Evolutionary conservation across 2,113 vertebrate species (phyloP).

Genomic region (Taurulus bubalis): DNA sequence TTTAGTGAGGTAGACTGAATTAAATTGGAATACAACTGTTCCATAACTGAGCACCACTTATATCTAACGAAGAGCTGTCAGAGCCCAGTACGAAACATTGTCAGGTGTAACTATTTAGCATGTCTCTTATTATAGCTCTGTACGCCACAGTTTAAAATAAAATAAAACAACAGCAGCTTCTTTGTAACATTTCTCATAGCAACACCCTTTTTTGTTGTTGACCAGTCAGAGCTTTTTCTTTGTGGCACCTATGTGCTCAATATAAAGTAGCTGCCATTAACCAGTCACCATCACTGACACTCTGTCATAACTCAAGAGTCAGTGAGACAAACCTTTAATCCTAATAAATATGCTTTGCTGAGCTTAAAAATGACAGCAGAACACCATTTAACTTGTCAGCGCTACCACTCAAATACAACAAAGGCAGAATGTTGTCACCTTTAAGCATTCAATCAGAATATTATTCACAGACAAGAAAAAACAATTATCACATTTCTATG

Average conservation of each 20-base stretch:
- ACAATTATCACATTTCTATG: not conserved
- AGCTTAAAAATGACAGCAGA: constrained; percentile 15
- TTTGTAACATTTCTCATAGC: constrained; percentile 4
- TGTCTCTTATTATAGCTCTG: not conserved
- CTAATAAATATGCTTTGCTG: not conserved
- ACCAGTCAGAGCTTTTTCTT: not conserved
- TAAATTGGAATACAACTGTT: no score
- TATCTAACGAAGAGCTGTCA: not conserved
- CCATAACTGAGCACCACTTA: no score
- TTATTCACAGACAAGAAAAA: not conserved
- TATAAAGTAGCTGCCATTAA: constrained; percentile 15
- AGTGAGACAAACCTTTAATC: constrained; percentile 22
- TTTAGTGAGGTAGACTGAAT: no score
- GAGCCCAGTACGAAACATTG: not conserved
- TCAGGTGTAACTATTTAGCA: not conserved
- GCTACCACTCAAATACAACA: not conserved
- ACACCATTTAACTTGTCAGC: constrained; percentile 9
- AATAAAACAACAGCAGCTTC: not conserved
- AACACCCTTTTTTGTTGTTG: not conserved
- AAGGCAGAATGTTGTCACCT: not conserved
- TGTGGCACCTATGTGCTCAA: constrained; percentile 24
- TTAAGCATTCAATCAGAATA: not conserved
- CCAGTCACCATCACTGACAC: constrained; percentile 26
- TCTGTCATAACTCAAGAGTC: constrained; percentile 19
- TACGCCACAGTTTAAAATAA: not conserved